phyloP scores from a whole-genome alignment of 2,113 vertebrate species.

The Hepsetus odoe region DNA sequence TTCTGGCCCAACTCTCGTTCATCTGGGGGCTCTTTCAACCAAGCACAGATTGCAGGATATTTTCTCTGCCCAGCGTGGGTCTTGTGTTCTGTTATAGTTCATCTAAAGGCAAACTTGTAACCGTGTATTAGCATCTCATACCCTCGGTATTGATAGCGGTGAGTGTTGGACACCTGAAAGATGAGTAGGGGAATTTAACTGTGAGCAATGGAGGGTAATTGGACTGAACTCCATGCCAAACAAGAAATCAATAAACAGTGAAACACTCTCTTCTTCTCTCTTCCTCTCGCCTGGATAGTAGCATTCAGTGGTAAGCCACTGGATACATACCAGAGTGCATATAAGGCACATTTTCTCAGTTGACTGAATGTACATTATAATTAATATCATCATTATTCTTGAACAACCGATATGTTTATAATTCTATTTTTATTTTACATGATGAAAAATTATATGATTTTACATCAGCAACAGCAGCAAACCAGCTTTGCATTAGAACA shows the following conservation, averaged over 20 bases:
- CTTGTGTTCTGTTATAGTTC: background rate
- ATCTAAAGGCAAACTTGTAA: slow-evolving; percentile 25
- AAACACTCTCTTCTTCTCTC: background rate
- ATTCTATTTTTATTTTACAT: too few species aligned
- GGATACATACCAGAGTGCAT: background rate
- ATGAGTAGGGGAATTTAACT: slow-evolving; percentile 48
- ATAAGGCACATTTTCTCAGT: too few species aligned
- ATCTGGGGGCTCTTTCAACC: background rate
- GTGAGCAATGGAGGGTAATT: slow-evolving; percentile 48
- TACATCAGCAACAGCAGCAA: too few species aligned
- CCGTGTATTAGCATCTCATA: slow-evolving; percentile 35
- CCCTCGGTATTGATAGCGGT: slow-evolving; percentile 39
- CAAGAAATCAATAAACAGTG: slow-evolving; percentile 21
- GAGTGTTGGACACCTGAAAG: slow-evolving; percentile 37
- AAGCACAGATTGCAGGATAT: background rate
- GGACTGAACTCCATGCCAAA: slow-evolving; percentile 50
- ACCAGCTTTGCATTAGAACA: too few species aligned
- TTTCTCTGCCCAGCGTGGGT: background rate
- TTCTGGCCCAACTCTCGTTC: background rate
- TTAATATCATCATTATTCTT: too few species aligned
- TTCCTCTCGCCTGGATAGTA: too few species aligned
- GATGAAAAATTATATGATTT: too few species aligned
- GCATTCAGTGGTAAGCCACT: too few species aligned
- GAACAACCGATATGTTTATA: too few species aligned
- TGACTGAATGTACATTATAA: too few species aligned